Evolutionary conservation across 1,140 invertebrate genomes (phyloP), one percentile per base, ranked within the genome.

Genomic region (Drosophila arizonae): DNA sequence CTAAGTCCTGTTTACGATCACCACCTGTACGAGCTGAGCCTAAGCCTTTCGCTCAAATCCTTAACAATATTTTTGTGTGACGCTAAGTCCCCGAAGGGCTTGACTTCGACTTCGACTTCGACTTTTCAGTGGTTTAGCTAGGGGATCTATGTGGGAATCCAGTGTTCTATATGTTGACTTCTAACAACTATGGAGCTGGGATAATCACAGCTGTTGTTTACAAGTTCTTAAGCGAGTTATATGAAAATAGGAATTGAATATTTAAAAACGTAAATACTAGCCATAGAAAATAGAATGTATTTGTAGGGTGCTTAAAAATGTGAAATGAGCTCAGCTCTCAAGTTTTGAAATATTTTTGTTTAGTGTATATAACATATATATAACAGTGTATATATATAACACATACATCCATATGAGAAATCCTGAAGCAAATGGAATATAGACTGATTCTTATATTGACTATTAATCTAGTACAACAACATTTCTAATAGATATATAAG

Each of bases 41-140:
- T 62, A 69, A 73, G 51, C 65, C 65, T 61, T 73, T 69, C 43
- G 24, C 39, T 26, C 60, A 60, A 60, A 43, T 61, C 66, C 66
- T n/a, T 3, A 46, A 60, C 69, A 72, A 66, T 67, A n/a, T 56
- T 48, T 39, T 61, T 69, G 56, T 24, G 43, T 46, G 21, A 21
- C 21, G 45, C 11, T 54, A 66, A 72, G 63, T 52, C 55, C 41
- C 45, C 17, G n/a, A 52, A 28, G 48, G 66, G 54, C 67, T 75
- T 75, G 68, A 72, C 67, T 75, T 71, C 43, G 43, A 45, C 67
- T 75, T 71, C 43, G 43, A 45, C 66, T 74, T 74, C 41, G 72
- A 71, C 72, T 75, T 73, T 66, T 72, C 54, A 43, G 60, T 55
- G 58, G 67, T 39, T 63, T 74, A 74, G 51, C 43, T 33, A 24